Evolutionary conservation across 2,797 vertebrate species (phyloP).

Genomic region (Falco novaeseelandiae): DNA sequence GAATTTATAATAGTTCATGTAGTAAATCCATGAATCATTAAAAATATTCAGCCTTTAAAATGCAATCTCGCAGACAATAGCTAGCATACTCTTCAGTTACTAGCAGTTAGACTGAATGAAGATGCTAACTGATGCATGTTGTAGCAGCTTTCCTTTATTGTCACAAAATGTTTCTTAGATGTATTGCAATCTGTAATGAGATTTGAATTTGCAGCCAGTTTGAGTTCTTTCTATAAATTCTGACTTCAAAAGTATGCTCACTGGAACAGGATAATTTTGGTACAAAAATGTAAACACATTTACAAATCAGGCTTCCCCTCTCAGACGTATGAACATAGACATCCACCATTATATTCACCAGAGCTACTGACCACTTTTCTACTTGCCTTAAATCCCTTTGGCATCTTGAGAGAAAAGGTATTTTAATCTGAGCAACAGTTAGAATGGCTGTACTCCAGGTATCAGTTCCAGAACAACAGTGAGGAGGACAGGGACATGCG

Average conservation of each 20-base stretch:
- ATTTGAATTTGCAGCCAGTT: neutral
- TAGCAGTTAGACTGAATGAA: neutral
- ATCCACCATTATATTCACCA: neutral
- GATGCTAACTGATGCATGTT: neutral
- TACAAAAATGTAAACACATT: neutral
- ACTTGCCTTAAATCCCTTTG: neutral
- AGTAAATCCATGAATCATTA: constrained; percentile 14
- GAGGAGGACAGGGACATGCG: neutral
- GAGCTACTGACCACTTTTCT: neutral
- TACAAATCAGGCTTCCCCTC: neutral
- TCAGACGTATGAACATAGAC: neutral
- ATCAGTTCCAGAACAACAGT: neutral
- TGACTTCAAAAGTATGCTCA: neutral
- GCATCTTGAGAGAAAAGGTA: neutral
- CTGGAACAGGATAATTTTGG: neutral
- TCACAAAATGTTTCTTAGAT: neutral
- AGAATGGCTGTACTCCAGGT: neutral
- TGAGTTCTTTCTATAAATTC: neutral
- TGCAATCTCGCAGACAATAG: neutral
- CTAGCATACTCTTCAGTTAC: neutral
- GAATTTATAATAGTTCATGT: constrained; percentile 5
- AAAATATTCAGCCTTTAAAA: neutral
- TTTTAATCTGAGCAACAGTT: neutral
- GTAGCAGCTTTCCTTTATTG: neutral
- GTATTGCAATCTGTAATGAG: neutral